Conservation (phyloP, 1,140 invertebrate species). For the Pinna nobilis region DNA sequence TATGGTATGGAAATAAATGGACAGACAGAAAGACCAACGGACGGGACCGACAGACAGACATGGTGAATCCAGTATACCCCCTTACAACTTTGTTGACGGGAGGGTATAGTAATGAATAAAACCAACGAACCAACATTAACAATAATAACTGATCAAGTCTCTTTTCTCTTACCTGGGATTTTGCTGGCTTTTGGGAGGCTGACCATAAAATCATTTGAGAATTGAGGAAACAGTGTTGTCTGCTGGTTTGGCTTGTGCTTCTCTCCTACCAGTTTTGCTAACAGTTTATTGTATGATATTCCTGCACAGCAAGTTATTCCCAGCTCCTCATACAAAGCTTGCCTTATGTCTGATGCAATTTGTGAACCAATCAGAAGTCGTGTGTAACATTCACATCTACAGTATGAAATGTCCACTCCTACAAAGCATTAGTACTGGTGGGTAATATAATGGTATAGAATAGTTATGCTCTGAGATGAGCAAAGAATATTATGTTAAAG, state of each 20-base stretch:
- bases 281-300: conserved; percentile 87
- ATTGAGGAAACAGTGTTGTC: conserved; percentile 84
- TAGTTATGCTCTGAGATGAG: not conserved
- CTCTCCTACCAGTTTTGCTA: conserved; percentile 85
- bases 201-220: conserved; percentile 79
- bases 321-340: conserved; percentile 70
- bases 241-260: conserved; percentile 85
- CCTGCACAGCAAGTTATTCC: conserved; percentile 87
- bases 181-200: conserved; percentile 42
- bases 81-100: too few species aligned
- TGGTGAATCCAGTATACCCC: too few species aligned
- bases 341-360: conserved; percentile 61
- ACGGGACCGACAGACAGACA: too few species aligned
- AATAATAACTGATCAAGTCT: too few species aligned
- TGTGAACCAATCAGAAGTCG: conserved; percentile 60
- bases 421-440: not conserved
- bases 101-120: too few species aligned
- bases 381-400: conserved; percentile 57
- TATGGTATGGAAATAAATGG: too few species aligned
- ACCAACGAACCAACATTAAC: too few species aligned
- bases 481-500: not conserved
- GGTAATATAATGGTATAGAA: not conserved
- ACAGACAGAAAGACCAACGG: too few species aligned
- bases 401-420: conserved; percentile 16
- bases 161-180: conserved; percentile 65